Percentiles rank a stretch among this genome's conserved stretches.
Conservation (phyloP, 2,113 vertebrate genomes). For the Probosciger aterrimus region DNA sequence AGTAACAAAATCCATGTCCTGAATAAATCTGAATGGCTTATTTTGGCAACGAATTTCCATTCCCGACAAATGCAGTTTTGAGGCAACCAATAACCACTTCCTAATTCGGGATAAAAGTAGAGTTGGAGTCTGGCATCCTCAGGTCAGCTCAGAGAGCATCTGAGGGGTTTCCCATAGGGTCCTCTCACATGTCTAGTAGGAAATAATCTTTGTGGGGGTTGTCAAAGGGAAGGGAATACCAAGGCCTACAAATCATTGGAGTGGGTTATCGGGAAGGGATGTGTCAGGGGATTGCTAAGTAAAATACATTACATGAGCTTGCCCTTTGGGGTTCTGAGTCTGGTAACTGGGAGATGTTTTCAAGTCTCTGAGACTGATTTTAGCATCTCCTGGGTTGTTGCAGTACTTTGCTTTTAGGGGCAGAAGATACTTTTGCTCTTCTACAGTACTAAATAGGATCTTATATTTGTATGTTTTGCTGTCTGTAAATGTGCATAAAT, state of each 20-base stretch:
- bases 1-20: not conserved
- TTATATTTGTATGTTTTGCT: not conserved
- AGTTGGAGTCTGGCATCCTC: not conserved
- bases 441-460: not conserved
- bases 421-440: not conserved
- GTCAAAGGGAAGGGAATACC: not conserved
- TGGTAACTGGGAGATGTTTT: not conserved
- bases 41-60: slow-evolving; percentile 43
- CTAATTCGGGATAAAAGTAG: not conserved
- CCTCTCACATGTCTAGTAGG: not conserved
- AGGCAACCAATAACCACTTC: not conserved
- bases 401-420: not conserved
- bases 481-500: not conserved
- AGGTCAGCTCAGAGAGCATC: not conserved
- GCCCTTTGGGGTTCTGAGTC: not conserved
- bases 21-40: not conserved
- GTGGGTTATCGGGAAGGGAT: not conserved
- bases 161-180: slow-evolving; percentile 7
- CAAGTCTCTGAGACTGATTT: not conserved
- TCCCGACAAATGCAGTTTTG: slow-evolving; percentile 15
- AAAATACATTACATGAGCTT: not conserved
- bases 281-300: not conserved
- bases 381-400: not conserved
- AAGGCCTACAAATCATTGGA: not conserved
- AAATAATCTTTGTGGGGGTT: slow-evolving; percentile 6